Conservation (phyloP, 2,113 vertebrate species). For the Zosterops hypoxanthus region DNA sequence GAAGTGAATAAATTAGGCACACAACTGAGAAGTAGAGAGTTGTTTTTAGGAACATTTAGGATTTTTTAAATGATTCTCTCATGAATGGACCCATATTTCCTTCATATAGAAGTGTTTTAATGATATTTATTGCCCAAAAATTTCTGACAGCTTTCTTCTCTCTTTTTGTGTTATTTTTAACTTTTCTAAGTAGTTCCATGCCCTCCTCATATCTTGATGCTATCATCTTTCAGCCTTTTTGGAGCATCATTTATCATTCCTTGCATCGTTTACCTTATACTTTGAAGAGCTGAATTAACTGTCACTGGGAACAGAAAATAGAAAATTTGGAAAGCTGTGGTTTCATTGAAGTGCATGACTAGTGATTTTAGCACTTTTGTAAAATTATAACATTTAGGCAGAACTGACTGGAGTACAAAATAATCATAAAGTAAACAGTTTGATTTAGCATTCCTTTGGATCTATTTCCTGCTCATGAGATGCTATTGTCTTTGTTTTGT, state of each 20-base stretch:
- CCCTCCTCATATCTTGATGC: slow-evolving; percentile 67
- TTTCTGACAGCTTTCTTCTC: slow-evolving; percentile 49
- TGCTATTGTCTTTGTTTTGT: not conserved
- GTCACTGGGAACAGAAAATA: slow-evolving; percentile 76
- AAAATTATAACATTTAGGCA: not conserved
- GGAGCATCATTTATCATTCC: slow-evolving; percentile 84
- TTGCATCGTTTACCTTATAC: slow-evolving; percentile 80
- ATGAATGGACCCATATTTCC: not conserved
- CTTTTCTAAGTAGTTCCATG: slow-evolving; percentile 37
- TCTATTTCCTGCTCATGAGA: not conserved
- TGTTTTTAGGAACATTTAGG: not conserved
- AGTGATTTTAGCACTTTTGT: slow-evolving; percentile 47
- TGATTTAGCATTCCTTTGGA: slow-evolving; percentile 14
- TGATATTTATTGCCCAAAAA: slow-evolving; percentile 24
- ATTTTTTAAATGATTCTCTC: not conserved
- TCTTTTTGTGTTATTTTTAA: slow-evolving; percentile 57
- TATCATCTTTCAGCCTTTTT: slow-evolving; percentile 79
- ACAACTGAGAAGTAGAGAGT: slow-evolving; percentile 23
- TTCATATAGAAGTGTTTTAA: not conserved
- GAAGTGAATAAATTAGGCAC: slow-evolving; percentile 62
- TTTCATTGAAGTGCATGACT: slow-evolving; percentile 27
- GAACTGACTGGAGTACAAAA: slow-evolving; percentile 16
- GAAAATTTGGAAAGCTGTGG: slow-evolving; percentile 41
- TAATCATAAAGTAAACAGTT: slow-evolving; percentile 2
- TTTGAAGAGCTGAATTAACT: slow-evolving; percentile 85